These are phyloP conservation scores for Amphimallon solstitiale DNA, from an alignment of 2,888 invertebrate species.

Conservation along the genomic window DNA sequence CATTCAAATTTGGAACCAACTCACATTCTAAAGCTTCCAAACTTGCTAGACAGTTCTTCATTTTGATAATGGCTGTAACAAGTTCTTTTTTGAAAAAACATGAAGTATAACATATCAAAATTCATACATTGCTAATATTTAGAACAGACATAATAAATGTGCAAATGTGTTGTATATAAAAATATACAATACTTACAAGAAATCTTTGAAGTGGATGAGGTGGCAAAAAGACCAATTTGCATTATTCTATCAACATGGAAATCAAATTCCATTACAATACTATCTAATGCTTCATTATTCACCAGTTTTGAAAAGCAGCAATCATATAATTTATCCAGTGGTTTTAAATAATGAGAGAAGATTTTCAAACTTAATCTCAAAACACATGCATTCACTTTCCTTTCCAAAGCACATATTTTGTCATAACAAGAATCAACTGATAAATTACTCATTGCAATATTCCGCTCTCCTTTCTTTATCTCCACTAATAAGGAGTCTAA, in stretches of 20 bases:
- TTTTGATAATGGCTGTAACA: constrained; percentile 67
- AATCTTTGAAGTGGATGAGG: constrained; percentile 67
- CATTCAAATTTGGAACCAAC: constrained; percentile 70
- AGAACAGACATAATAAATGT: no score
- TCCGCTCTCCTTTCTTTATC: constrained; percentile 62
- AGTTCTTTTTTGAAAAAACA: constrained; percentile 5
- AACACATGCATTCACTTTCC: constrained; percentile 73
- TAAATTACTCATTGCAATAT: constrained; percentile 67
- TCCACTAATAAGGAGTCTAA: constrained; percentile 65
- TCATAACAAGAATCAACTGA: constrained; percentile 71
- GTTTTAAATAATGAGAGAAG: constrained; percentile 54
- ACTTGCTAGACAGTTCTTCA: constrained; percentile 73
- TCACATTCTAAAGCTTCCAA: constrained; percentile 75
- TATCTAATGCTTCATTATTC: constrained; percentile 65
- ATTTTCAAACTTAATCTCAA: constrained; percentile 68
- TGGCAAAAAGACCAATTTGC: constrained; percentile 78
- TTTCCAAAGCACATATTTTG: constrained; percentile 72
- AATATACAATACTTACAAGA: constrained; percentile 59
- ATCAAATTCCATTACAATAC: constrained; percentile 72
- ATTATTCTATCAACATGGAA: constrained; percentile 73
- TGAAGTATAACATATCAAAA: background rate
- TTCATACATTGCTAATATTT: no score
- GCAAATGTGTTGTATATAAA: no score
- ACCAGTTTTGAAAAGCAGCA: constrained; percentile 51
- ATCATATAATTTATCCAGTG: constrained; percentile 52